phyloP scores from a whole-genome alignment of 2,113 vertebrate genomes.

The Miniopterus natalensis region DNA sequence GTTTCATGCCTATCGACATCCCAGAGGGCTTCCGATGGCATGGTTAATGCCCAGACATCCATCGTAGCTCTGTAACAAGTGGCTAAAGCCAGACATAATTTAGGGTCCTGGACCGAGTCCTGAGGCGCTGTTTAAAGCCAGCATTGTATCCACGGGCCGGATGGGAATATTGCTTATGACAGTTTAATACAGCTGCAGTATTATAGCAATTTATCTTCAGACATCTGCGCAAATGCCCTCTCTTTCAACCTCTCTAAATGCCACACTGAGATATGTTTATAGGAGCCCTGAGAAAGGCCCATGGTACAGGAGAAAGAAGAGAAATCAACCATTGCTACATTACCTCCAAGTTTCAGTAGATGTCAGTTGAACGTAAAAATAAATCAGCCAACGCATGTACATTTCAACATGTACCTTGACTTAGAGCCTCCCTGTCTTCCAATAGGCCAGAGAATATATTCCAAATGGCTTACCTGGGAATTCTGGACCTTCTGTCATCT shows the following conservation, averaged over 20 bases:
- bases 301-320: background rate
- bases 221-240: slow-evolving; percentile 8
- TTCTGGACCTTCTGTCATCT: background rate
- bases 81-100: slow-evolving; percentile 79
- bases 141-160: slow-evolving; percentile 80
- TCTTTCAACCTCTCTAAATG: slow-evolving; percentile 63
- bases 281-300: background rate
- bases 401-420: background rate
- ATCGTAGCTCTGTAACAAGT: slow-evolving; percentile 71
- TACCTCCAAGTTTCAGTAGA: background rate
- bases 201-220: slow-evolving; percentile 86
- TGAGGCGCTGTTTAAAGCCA: slow-evolving; percentile 75
- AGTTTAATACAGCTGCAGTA: slow-evolving; percentile 82
- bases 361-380: background rate
- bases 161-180: slow-evolving; percentile 83
- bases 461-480: background rate
- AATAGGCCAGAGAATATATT: background rate
- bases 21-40: slow-evolving; percentile 73
- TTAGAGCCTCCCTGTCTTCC: background rate
- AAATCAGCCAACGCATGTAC: background rate
- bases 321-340: background rate
- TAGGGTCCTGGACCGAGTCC: slow-evolving; percentile 74
- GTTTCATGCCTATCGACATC: slow-evolving; percentile 73
- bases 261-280: slow-evolving; percentile 23
- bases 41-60: slow-evolving; percentile 76